phyloP scores from a whole-genome alignment of 2,888 invertebrate species.

The Apoderus coryli region DNA sequence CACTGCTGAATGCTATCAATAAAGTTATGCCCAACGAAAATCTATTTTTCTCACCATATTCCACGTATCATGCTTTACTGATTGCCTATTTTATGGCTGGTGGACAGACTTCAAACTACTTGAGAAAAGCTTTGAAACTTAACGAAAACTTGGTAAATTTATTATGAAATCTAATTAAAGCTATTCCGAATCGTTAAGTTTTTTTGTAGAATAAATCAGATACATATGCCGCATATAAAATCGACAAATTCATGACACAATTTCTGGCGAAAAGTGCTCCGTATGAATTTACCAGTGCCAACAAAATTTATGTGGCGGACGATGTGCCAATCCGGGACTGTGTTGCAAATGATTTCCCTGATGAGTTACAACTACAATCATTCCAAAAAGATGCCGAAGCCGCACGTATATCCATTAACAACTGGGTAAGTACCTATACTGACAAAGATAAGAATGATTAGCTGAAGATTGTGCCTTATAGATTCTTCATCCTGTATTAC shows the following conservation, averaged over 20 bases:
- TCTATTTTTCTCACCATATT: slow-evolving; percentile 79
- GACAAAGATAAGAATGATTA: too few relatives aligned
- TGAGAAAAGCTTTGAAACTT: slow-evolving; percentile 48
- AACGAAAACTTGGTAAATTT: slow-evolving; percentile 37
- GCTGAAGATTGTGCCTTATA: too few relatives aligned
- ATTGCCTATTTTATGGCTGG: slow-evolving; percentile 66
- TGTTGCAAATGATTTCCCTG: slow-evolving; percentile 46
- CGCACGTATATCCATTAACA: slow-evolving; percentile 51
- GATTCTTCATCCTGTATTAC: too few relatives aligned
- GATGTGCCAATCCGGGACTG: slow-evolving; percentile 48
- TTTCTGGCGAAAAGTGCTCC: slow-evolving; percentile 38
- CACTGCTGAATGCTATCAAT: slow-evolving; percentile 52
- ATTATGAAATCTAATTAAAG: slow-evolving; percentile 2
- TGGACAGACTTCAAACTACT: slow-evolving; percentile 50
- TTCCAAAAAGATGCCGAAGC: slow-evolving; percentile 46
- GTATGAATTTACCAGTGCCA: slow-evolving; percentile 63
- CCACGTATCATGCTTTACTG: slow-evolving; percentile 64
- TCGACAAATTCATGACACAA: slow-evolving; percentile 43
- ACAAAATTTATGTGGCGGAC: slow-evolving; percentile 57
- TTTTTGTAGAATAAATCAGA: slow-evolving; percentile 47
- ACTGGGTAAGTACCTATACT: slow-evolving; percentile 57
- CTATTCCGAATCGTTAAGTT: slow-evolving; percentile 8
- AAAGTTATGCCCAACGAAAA: slow-evolving; percentile 51
- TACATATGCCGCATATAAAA: slow-evolving; percentile 55
- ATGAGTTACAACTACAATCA: slow-evolving; percentile 48